Percentiles rank a stretch among this genome's conserved stretches.
These are phyloP conservation scores for Caenorhabditis virilis DNA, from an alignment of 2,888 invertebrate genomes.

Conservation along the genomic window DNA sequence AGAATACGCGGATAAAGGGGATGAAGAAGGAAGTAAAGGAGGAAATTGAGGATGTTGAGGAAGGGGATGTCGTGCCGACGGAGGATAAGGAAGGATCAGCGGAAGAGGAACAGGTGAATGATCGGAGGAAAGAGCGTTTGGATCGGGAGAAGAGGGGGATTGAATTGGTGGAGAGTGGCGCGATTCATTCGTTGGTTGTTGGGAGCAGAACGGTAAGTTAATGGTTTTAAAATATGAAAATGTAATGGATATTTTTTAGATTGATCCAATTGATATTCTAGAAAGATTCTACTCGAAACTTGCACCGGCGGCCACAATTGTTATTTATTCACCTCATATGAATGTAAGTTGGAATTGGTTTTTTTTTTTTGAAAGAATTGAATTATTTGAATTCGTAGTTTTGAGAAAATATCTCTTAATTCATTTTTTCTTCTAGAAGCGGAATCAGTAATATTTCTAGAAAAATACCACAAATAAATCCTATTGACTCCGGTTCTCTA, in stretches of 20 bases:
- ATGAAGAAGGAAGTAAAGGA: too few relatives aligned
- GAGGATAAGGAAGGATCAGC: too few relatives aligned
- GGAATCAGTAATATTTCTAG: too few relatives aligned
- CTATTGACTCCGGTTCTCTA: too few relatives aligned
- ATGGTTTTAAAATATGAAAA: not conserved
- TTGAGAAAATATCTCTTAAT: not conserved
- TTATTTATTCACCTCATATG: constrained; percentile 53
- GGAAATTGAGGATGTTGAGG: constrained; percentile 23
- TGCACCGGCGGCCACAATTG: constrained; percentile 51
- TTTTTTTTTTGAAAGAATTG: too few relatives aligned
- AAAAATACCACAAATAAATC: too few relatives aligned
- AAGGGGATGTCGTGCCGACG: constrained; percentile 3
- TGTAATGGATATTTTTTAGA: constrained; percentile 9
- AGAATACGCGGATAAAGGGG: constrained; percentile 10
- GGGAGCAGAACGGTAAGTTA: constrained; percentile 32
- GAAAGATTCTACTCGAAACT: constrained; percentile 41
- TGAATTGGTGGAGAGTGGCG: constrained; percentile 30
- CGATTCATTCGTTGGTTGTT: constrained; percentile 38
- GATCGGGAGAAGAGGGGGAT: constrained; percentile 41
- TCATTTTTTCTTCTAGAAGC: not conserved
- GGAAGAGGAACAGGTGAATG: constrained; percentile 27
- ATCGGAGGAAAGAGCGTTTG: constrained; percentile 39
- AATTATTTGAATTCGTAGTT: not conserved
- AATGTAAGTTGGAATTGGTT: constrained; percentile 35
- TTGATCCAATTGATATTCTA: constrained; percentile 51